phyloP scores from a whole-genome alignment of 2,113 vertebrate species.

The Tretioscincus oriximinensis region DNA sequence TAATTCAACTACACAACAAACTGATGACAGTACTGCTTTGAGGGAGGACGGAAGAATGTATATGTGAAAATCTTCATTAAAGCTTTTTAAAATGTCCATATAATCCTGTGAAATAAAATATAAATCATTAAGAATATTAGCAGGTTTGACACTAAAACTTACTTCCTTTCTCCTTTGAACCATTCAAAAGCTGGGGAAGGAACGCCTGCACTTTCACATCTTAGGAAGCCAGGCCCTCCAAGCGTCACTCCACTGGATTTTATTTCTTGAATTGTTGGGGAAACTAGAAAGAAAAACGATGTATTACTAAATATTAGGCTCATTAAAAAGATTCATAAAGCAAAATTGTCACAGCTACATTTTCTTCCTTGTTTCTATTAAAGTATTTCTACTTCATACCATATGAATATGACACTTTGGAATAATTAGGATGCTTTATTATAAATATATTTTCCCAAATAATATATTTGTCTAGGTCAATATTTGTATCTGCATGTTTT shows the following conservation, averaged over 20 bases:
- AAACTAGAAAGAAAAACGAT: constrained; percentile 77
- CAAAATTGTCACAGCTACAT: neutral
- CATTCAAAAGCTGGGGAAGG: constrained; percentile 91
- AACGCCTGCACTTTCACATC: constrained; percentile 94
- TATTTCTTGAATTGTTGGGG: constrained; percentile 94
- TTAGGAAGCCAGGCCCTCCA: constrained; percentile 87
- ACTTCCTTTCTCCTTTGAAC: constrained; percentile 98
- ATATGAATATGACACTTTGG: neutral
- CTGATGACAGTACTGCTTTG: neutral
- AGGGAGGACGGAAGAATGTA: neutral
- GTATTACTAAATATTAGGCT: neutral
- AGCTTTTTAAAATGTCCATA: neutral
- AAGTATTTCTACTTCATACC: no score
- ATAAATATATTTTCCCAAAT: neutral
- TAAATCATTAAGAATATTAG: neutral
- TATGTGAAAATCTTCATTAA: neutral
- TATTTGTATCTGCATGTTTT: neutral
- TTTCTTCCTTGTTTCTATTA: neutral
- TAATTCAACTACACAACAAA: neutral
- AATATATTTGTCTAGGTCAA: neutral
- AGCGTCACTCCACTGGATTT: constrained; percentile 86
- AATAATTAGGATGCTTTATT: neutral
- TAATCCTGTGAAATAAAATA: neutral
- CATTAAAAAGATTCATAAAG: neutral
- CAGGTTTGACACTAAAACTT: constrained; percentile 61